Percentiles rank a stretch among this genome's conserved stretches.
Conservation (phyloP, 2,888 invertebrate species). For the Heliconius sara region DNA sequence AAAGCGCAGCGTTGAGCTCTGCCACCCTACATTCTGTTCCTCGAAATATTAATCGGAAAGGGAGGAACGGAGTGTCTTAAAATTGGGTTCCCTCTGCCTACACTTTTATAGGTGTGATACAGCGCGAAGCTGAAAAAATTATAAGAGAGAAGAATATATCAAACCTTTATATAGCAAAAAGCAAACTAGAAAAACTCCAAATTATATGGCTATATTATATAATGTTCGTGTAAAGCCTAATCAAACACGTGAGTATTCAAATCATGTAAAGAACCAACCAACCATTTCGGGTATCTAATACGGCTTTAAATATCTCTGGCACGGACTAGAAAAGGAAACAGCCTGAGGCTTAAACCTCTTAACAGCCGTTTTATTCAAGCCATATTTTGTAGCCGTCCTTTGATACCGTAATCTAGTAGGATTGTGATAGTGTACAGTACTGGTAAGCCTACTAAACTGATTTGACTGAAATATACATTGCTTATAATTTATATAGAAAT, state of each 20-base stretch:
- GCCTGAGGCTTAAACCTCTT: constrained; percentile 37
- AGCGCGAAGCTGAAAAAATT: no score
- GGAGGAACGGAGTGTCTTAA: no score
- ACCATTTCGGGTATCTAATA: constrained; percentile 22
- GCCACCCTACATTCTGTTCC: no score
- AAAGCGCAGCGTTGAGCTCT: no score
- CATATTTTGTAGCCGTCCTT: constrained; percentile 36
- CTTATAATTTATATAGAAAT: background rate
- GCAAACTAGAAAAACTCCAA: background rate
- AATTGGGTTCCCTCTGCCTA: no score
- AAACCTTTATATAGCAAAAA: background rate
- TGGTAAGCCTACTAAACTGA: constrained; percentile 12
- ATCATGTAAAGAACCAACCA: constrained; percentile 20
- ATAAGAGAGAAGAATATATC: background rate
- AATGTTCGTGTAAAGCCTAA: background rate
- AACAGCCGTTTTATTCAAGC: constrained; percentile 36
- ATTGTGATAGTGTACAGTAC: constrained; percentile 36
- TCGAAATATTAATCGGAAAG: no score
- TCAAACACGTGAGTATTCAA: constrained; percentile 33
- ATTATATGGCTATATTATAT: background rate
- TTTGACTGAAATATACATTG: constrained; percentile 11
- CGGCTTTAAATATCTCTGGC: constrained; percentile 35
- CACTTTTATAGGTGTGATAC: no score
- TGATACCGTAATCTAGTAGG: constrained; percentile 36
- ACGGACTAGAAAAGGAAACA: constrained; percentile 38